Conservation (phyloP, 2,888 invertebrate genomes). For the Phyllotreta cruciferae region DNA sequence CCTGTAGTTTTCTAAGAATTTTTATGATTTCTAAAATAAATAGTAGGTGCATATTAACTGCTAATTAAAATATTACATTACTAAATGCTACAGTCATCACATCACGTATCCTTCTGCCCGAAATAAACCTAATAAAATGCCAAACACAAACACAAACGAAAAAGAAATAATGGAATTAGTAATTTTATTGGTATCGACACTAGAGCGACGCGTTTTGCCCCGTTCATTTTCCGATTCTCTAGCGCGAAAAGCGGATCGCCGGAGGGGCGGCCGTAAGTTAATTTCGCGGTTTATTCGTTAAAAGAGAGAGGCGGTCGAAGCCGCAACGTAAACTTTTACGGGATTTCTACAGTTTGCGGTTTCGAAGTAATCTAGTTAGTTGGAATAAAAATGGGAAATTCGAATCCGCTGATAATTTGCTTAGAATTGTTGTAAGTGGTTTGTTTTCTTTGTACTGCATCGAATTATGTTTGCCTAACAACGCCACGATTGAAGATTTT, state of each 20-base stretch:
- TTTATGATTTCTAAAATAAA: too few relatives aligned
- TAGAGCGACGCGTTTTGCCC: conserved; percentile 13
- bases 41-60: too few relatives aligned
- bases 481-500: too few relatives aligned
- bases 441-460: too few relatives aligned
- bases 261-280: conserved; percentile 12
- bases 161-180: conserved; percentile 34
- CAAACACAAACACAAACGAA: conserved; percentile 14
- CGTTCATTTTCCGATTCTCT: conserved; percentile 22
- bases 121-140: conserved; percentile 15
- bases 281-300: conserved; percentile 17
- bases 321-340: conserved; percentile 2
- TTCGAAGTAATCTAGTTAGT: conserved; percentile 3
- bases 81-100: not conserved
- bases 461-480: too few relatives aligned
- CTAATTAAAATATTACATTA: too few relatives aligned
- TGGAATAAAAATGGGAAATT: conserved; percentile 5
- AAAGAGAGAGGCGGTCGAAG: not conserved
- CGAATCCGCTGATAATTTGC: not conserved
- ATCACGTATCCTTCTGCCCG: not conserved
- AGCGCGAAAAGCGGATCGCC: conserved; percentile 18
- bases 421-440: too few relatives aligned
- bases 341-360: conserved; percentile 6
- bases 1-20: too few relatives aligned
- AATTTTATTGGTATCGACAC: conserved; percentile 35